Evolutionary conservation across 2,888 invertebrate genomes (phyloP).

Genomic region (Scaptomyza reducta): DNA sequence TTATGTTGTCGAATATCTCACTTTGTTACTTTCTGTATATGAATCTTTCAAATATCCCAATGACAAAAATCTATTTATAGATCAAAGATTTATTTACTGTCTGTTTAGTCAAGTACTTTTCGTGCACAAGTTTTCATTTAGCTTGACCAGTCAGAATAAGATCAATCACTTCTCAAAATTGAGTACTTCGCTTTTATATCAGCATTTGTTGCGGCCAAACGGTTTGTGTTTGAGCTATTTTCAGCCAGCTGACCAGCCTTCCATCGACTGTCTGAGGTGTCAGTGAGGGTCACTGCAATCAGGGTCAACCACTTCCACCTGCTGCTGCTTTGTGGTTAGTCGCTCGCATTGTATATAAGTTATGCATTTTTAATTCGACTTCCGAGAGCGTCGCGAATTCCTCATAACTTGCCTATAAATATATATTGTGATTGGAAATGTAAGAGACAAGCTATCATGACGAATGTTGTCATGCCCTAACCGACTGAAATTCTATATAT

Average conservation of each 20-base stretch:
- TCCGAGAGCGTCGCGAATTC: constrained; percentile 17
- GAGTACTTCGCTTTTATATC: too few species aligned
- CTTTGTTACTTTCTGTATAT: too few species aligned
- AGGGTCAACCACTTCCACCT: constrained; percentile 58
- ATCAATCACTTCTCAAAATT: too few species aligned
- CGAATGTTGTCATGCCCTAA: too few species aligned
- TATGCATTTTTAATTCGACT: constrained; percentile 42
- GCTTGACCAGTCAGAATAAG: not conserved
- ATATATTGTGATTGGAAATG: constrained; percentile 20
- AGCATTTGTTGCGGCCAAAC: not conserved
- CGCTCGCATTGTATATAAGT: constrained; percentile 11
- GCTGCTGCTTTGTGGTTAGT: constrained; percentile 17
- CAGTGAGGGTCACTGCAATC: constrained; percentile 11
- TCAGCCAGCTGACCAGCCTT: constrained; percentile 25
- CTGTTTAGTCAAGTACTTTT: not conserved
- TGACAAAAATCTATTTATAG: constrained; percentile 9
- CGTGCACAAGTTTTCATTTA: not conserved
- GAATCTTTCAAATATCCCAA: too few species aligned
- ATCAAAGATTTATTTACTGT: not conserved
- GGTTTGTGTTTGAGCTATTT: constrained; percentile 12
- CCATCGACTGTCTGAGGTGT: constrained; percentile 24
- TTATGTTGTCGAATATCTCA: too few species aligned
- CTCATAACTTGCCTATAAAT: constrained; percentile 30
- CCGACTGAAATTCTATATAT: too few species aligned
- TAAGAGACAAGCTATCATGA: not conserved